Percentiles rank a stretch among this genome's conserved stretches.
Conservation (phyloP, 1,140 invertebrate species). For the Artemia franciscana region DNA sequence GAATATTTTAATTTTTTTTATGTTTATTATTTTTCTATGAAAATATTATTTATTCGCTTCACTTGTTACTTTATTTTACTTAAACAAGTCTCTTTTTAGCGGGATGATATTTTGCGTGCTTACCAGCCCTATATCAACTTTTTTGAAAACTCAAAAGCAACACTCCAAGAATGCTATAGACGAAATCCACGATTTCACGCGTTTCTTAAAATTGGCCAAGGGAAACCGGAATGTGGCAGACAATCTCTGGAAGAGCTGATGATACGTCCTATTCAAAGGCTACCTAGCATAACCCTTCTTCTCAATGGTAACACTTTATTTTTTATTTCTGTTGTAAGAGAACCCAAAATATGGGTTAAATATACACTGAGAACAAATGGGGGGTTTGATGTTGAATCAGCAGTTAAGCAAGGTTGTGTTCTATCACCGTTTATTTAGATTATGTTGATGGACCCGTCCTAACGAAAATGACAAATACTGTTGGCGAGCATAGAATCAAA, state of each 20-base stretch:
- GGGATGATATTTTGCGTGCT: slow-evolving; percentile 47
- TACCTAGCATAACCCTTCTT: slow-evolving; percentile 81
- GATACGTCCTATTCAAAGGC: slow-evolving; percentile 83
- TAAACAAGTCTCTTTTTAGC: slow-evolving; percentile 18
- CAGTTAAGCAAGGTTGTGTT: no score
- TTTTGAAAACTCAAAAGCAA: slow-evolving; percentile 87
- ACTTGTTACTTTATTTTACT: slow-evolving; percentile 8
- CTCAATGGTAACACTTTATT: slow-evolving; percentile 78
- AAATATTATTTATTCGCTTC: no score
- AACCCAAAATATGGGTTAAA: no score
- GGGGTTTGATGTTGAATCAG: no score
- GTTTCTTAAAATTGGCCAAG: slow-evolving; percentile 82
- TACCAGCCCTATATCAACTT: slow-evolving; percentile 96
- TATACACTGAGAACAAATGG: no score
- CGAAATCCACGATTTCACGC: slow-evolving; percentile 86
- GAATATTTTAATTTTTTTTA: neutral
- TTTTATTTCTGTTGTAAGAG: no score
- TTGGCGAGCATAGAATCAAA: no score
- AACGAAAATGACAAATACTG: no score
- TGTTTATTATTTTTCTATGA: slow-evolving; percentile 18
- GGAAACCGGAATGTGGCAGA: slow-evolving; percentile 71
- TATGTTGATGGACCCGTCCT: no score
- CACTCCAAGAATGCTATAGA: slow-evolving; percentile 64
- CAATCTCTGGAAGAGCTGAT: slow-evolving; percentile 82
- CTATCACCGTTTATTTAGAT: no score